These are phyloP conservation scores for Vesta saturnalis DNA, from an alignment of 2,888 invertebrate species.

Conservation along the genomic window DNA sequence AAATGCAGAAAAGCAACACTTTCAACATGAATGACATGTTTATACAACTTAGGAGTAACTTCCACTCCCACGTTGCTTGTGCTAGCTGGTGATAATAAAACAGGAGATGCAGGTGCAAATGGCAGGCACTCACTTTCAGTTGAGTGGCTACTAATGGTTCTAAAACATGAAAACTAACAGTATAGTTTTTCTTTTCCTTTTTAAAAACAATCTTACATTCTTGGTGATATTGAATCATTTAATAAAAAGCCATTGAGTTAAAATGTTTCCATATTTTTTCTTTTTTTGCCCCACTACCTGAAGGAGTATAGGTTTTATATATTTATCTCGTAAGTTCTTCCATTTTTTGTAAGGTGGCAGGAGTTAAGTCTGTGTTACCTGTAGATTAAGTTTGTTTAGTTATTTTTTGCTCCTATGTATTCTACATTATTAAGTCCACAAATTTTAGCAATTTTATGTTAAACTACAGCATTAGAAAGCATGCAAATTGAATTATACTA, in stretches of 20 bases:
- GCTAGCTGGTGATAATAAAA: not conserved
- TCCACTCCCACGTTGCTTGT: not conserved
- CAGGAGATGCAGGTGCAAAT: no score
- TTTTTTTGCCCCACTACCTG: not conserved
- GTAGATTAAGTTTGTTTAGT: not conserved
- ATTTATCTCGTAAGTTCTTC: not conserved
- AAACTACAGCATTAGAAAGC: not conserved
- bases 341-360: not conserved
- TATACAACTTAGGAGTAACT: not conserved
- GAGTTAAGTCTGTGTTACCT: not conserved
- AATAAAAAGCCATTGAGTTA: not conserved
- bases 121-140: not conserved
- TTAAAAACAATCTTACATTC: not conserved
- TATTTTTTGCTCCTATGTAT: not conserved
- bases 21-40: not conserved
- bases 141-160: no score
- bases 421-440: no score
- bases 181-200: not conserved
- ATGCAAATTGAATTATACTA: not conserved
- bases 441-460: not conserved
- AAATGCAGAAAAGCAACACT: not conserved
- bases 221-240: not conserved
- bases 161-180: not conserved
- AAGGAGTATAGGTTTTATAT: not conserved
- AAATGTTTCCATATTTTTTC: not conserved